These are phyloP conservation scores for Pseudococcus jackbeardsleyi DNA, from an alignment of 2,888 invertebrate genomes.

Conservation along the genomic window DNA sequence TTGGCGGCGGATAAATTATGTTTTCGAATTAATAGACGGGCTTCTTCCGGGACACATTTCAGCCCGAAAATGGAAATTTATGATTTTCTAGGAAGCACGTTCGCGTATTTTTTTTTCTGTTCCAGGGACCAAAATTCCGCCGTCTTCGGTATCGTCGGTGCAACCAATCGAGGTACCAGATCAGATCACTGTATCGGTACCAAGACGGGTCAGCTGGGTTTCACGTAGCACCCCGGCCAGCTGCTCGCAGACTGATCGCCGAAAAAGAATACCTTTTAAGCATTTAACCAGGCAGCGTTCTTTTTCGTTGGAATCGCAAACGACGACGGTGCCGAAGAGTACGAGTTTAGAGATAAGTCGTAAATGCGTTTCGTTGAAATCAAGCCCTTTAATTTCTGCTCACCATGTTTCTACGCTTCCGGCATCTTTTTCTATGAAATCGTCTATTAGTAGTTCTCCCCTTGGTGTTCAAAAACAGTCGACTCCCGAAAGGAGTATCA, in stretches of 20 bases:
- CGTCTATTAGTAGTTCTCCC: slow-evolving; percentile 11
- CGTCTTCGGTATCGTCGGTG: neutral
- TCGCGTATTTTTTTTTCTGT: slow-evolving; percentile 22
- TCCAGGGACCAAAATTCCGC: slow-evolving; percentile 56
- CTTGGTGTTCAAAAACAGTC: slow-evolving; percentile 50
- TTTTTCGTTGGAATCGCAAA: slow-evolving; percentile 70
- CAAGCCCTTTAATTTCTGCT: slow-evolving; percentile 69
- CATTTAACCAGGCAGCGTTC: slow-evolving; percentile 67
- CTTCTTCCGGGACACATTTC: neutral
- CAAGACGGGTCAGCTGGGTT: slow-evolving; percentile 62
- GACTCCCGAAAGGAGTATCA: slow-evolving; percentile 67
- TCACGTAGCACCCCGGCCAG: slow-evolving; percentile 29
- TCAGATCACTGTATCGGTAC: slow-evolving; percentile 40
- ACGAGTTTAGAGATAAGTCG: slow-evolving; percentile 68
- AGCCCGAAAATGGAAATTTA: slow-evolving; percentile 14
- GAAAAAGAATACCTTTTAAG: slow-evolving; percentile 47
- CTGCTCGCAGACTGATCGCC: neutral
- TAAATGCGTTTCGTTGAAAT: slow-evolving; percentile 69
- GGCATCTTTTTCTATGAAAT: slow-evolving; percentile 42
- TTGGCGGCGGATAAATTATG: slow-evolving; percentile 43
- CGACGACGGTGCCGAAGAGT: slow-evolving; percentile 67
- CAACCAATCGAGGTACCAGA: slow-evolving; percentile 7
- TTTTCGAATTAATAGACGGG: slow-evolving; percentile 31
- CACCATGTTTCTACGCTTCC: slow-evolving; percentile 61
- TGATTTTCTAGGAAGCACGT: neutral